These are phyloP conservation scores for Hylaeus volcanicus DNA, from an alignment of 1,140 invertebrate genomes.

Conservation along the genomic window DNA sequence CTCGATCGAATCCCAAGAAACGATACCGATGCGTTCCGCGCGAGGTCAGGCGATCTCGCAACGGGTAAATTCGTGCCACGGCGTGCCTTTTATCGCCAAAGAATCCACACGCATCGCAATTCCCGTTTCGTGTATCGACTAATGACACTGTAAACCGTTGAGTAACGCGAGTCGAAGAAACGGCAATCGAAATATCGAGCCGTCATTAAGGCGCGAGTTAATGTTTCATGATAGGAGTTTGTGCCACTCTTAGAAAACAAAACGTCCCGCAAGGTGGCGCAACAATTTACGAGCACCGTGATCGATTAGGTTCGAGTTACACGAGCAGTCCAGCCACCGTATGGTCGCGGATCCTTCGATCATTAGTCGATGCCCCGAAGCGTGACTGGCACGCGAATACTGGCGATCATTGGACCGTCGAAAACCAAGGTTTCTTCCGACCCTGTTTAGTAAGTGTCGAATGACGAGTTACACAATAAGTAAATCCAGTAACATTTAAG, in stretches of 20 bases:
- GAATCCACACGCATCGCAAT: not conserved
- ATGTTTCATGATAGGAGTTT: not conserved
- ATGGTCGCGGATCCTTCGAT: conserved; percentile 5
- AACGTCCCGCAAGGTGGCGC: no score
- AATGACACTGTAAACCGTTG: not conserved
- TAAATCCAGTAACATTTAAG: no score
- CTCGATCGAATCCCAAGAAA: not conserved
- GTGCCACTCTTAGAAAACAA: no score
- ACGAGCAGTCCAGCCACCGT: conserved; percentile 18
- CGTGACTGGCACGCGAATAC: conserved; percentile 21
- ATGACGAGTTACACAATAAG: no score
- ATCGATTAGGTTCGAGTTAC: conserved; percentile 32
- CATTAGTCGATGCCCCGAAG: not conserved
- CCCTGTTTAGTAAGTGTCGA: no score
- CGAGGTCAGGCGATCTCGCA: conserved; percentile 8
- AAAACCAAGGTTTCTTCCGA: conserved; percentile 22
- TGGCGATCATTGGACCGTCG: conserved; percentile 25
- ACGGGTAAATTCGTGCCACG: conserved; percentile 8
- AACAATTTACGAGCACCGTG: not conserved
- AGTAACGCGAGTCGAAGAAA: not conserved
- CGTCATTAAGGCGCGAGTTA: not conserved
- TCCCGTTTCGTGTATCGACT: conserved; percentile 2
- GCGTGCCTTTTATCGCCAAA: not conserved
- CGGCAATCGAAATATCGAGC: not conserved
- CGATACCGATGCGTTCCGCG: no score